Evolutionary conservation across 2,888 invertebrate genomes (phyloP), one percentile per base, ranked within the genome.

Genomic region (Pristionchus maxplancki): DNA sequence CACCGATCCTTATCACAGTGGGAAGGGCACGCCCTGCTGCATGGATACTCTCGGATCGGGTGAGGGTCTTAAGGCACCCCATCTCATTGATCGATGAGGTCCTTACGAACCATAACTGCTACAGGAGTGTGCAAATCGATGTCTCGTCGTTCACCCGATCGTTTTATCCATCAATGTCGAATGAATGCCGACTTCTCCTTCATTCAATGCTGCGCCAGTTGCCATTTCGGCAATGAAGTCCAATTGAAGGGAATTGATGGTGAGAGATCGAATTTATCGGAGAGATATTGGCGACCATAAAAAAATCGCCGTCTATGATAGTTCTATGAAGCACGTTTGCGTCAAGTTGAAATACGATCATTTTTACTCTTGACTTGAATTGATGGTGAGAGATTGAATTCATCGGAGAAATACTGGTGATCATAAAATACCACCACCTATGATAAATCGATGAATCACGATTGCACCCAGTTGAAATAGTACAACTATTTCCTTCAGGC

Each of bases 131-230:
- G 88, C 62, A 50, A 64, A n/a, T 53, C 88, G 15, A 78, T 88
- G 88, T 58, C 37, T 44, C 71, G 87, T 37, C 83, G 88, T 4
- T 91, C 92, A 71, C 91, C 91, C 82, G 91, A 93, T 31, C 90
- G 89, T 37, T 93, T 93, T 90, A 88, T 91, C n/a, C 89, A 86
- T 53, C 91, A 90, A 37, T 93, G 93, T 85, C 90, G 93, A 71
- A 90, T 81, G 17, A 93, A 93, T 50, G 89, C 92, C 20, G 93
- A 93, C 86, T 88, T 88, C 88, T 91, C 91, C 40, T 93, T 93
- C 88, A 91, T 93, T 40, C 93, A 93, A 88, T 93, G 93, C 62
- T 93, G 93, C 62, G 90, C 91, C 78, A 90, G 91, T n/a, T 93
- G 93, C 58, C 93, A 93, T 74, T 93, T 93, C 90, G 92, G 91